Evolutionary conservation across 2,888 invertebrate genomes (phyloP), one percentile per base, ranked within the genome.

Genomic region (Cheilosia impressa): DNA sequence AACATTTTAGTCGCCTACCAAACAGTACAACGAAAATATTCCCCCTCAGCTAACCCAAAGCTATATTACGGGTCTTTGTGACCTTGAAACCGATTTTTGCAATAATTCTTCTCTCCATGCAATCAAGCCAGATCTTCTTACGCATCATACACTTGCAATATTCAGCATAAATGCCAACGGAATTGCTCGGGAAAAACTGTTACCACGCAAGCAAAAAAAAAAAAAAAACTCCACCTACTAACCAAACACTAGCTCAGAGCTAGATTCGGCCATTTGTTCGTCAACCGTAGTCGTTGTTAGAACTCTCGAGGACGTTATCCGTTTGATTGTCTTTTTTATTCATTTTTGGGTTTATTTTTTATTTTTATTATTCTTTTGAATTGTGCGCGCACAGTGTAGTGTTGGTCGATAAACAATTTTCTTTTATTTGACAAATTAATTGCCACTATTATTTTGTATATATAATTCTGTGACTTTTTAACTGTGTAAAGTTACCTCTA

Each of bases 241-340:
- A 38, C 34, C 47, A 4, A 43, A 72, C 47, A 55, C 41, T 71
- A 52, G 50, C 24, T 53, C 43, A 68, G 17, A 55, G 43, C 55
- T 27, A 45, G 15, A 41, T 88, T 90, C 91, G 90, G 88, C 88
- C 91, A 91, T 90, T 90, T 91, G 89, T 87, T 87, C 89, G 89
- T 89, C 88, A 89, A 88, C 90, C 88, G 87, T 91, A 89, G 90
- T 87, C 88, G 88, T 87, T 87, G 88, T 72, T 80, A 72, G 85
- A 87, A 87, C 88, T 88, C 87, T 87, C 87, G 89, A 88, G 89
- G 83, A 78, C 72, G 80, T 81, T 85, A 80, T 85, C 77, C 81
- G 85, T 85, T 81, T 85, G 71, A 85, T 71, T 85, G 85, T 84
- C 60, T 72, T 47, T 77, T 80, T 62, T 75, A 27, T 65, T 50